These are phyloP conservation scores for Leucophora obtusa DNA, from an alignment of 2,888 invertebrate species.

Conservation along the genomic window DNA sequence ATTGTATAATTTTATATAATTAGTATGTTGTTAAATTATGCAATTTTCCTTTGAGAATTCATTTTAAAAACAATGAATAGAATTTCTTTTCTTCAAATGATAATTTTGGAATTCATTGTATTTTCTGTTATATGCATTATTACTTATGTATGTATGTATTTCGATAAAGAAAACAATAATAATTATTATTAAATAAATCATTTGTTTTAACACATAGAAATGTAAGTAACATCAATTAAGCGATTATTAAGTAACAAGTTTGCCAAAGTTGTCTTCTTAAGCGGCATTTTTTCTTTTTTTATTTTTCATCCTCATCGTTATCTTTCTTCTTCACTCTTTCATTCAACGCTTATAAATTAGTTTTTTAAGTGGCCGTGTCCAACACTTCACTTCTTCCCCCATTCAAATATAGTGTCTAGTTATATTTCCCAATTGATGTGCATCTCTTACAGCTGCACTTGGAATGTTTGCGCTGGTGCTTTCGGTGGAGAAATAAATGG, in stretches of 20 bases:
- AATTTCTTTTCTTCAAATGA: not conserved
- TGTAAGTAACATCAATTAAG: constrained; percentile 60
- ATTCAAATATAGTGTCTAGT: constrained; percentile 16
- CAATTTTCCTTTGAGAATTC: no score
- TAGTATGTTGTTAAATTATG: no score
- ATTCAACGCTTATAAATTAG: constrained; percentile 56
- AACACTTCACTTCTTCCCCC: constrained; percentile 58
- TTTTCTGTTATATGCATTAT: not conserved
- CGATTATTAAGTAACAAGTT: constrained; percentile 61
- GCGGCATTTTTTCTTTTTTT: constrained; percentile 2
- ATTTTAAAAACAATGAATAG: no score
- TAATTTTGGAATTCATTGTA: not conserved
- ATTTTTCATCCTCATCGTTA: not conserved
- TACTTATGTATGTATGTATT: no score
- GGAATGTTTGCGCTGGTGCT: constrained; percentile 78
- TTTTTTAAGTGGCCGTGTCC: constrained; percentile 72
- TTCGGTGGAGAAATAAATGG: constrained; percentile 79
- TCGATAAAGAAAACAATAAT: not conserved
- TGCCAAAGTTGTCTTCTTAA: constrained; percentile 35
- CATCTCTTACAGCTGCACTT: constrained; percentile 77
- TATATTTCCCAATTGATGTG: constrained; percentile 8
- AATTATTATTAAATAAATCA: no score
- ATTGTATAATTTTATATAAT: no score
- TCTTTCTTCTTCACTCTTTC: constrained; percentile 1
- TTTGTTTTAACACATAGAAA: constrained; percentile 26